Evolutionary conservation across 2,797 vertebrate species (phyloP), one percentile per base, ranked within the genome.

Genomic region (Acanthurus leucopareius): DNA sequence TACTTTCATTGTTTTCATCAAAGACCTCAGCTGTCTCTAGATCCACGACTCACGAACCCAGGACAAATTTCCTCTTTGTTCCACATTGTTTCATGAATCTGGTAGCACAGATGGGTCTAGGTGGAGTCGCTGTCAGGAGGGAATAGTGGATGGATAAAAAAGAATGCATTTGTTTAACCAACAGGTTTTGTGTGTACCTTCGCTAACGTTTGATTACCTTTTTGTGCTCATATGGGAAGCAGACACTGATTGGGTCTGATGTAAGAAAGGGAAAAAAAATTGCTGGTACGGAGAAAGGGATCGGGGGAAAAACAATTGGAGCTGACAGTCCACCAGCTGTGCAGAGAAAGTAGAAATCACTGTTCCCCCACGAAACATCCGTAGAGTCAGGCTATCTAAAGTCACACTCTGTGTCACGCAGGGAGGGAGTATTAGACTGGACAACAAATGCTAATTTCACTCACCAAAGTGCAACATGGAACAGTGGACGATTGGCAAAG

Each of bases 301-400:
- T 56, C 48, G 40, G 38, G 47, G 10, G 20, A 52, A 56, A 75
- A 56, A 77, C 52, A 67, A 89, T 75, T 68, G 76, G 64, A 75
- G 75, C 54, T 83, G 86, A 89, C 90, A 89, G 63, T 84, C 64
- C 69, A 83, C 83, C 88, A 91, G 86, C 87, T 92, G 88, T 69
- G 86, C 80, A 72, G 68, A 4, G 35, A 86, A 80, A 84, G 81
- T 62, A 82, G 71, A 83, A 86, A 85, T 86, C 82, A 71, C 79
- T 65, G 62, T 66, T 72, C 68, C 63, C 60, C 70, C 58, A 25
- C 74, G 79, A 86, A 91, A 79, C 79, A 84, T 82, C 75, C 62
- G 22, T 71, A 10, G 74, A 89, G 73, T 88, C 78, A 61, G 59
- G 73, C 71, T 58, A 77, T 66, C 60, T 54, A 67, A 80, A 87